Evolutionary conservation across 2,113 vertebrate genomes (phyloP).

Genomic region (Ptilorrhoa leucosticta): DNA sequence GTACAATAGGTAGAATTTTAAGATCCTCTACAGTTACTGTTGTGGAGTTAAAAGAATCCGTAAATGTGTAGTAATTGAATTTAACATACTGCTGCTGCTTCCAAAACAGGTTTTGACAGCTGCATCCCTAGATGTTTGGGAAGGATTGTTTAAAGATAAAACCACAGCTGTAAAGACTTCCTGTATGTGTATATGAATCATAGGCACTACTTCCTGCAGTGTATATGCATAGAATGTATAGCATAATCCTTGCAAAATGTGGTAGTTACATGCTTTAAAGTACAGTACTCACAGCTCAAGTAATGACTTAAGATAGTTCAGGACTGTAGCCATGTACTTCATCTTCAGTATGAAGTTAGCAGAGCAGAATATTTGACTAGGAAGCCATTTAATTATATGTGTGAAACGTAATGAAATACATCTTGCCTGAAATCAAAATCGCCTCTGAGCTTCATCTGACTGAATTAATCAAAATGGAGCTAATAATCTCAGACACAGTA

Average conservation of each 20-base stretch:
- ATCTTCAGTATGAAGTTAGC: conserved; percentile 6
- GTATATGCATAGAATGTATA: not conserved
- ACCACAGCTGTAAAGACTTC: not conserved
- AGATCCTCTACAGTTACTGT: not conserved
- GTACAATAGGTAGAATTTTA: not conserved
- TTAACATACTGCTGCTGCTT: not conserved
- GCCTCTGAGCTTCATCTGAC: conserved; percentile 2
- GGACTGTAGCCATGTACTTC: not conserved
- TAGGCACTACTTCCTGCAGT: not conserved
- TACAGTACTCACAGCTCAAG: not conserved
- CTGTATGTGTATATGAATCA: not conserved
- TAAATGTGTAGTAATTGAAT: not conserved
- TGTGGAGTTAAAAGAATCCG: not conserved
- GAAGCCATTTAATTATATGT: conserved; percentile 36
- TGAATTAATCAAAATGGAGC: conserved; percentile 44
- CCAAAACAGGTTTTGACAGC: not conserved
- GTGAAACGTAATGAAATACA: conserved; percentile 32
- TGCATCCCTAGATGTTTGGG: not conserved
- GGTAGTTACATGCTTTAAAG: not conserved
- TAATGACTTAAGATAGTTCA: not conserved
- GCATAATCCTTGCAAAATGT: not conserved
- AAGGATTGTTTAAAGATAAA: not conserved
- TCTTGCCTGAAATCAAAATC: conserved; percentile 33
- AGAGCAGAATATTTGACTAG: conserved; percentile 31
- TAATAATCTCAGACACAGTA: conserved; percentile 36